phyloP scores from a whole-genome alignment of 2,888 invertebrate genomes.

The Podotricha telesiphe region DNA sequence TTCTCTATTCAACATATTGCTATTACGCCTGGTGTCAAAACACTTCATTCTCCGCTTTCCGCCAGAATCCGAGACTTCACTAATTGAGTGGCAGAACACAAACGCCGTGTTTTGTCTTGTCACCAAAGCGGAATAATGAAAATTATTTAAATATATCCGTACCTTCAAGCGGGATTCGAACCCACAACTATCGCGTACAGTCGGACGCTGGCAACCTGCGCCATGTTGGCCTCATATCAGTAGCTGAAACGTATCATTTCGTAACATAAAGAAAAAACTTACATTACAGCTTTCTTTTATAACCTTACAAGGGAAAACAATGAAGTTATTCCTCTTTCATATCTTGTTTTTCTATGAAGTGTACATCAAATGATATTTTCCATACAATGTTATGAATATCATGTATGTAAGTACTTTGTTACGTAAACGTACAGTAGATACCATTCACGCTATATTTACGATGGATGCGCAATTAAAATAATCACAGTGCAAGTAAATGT shows the following conservation, averaged over 20 bases:
- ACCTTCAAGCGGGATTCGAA: too few relatives aligned
- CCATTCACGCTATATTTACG: constrained; percentile 22
- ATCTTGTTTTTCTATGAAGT: constrained; percentile 10
- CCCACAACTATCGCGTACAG: too few relatives aligned
- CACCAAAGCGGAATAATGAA: too few relatives aligned
- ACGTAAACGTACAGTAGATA: constrained; percentile 13
- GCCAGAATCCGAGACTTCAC: too few relatives aligned
- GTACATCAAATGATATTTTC: constrained; percentile 2
- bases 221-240: too few relatives aligned
- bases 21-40: too few relatives aligned
- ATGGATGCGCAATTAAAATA: constrained; percentile 25
- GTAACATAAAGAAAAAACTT: neutral
- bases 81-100: too few relatives aligned
- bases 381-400: constrained; percentile 11
- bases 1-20: too few relatives aligned
- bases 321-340: neutral
- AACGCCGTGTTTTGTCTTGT: too few relatives aligned
- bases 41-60: too few relatives aligned
- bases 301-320: neutral
- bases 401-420: constrained; percentile 11
- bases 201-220: too few relatives aligned
- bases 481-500: constrained; percentile 19
- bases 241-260: neutral
- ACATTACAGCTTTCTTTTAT: neutral
- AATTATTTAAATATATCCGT: too few relatives aligned